A percentile compares a stretch with the other conserved stretches of the same genome.
These are phyloP conservation scores for Hydropsyche betteni DNA, from an alignment of 2,888 invertebrate species.

Conservation along the genomic window DNA sequence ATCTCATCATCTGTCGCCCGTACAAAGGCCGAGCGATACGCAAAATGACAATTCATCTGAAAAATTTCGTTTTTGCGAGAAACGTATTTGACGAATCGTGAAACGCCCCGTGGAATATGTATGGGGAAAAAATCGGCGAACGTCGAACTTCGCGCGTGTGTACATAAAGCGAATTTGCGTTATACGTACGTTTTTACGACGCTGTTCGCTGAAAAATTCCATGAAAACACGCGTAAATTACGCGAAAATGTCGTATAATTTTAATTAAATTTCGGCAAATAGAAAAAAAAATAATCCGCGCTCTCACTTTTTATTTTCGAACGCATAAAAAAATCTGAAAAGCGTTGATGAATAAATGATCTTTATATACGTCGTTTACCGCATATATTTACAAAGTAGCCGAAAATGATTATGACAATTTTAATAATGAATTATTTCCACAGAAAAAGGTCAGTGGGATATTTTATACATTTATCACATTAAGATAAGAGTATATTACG, in stretches of 20 bases:
- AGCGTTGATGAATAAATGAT: too few relatives aligned
- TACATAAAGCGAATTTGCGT: background rate
- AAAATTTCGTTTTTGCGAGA: constrained; percentile 24
- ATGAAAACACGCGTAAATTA: background rate
- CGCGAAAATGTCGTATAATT: background rate
- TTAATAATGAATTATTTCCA: too few relatives aligned
- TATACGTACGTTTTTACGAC: background rate
- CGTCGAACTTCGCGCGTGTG: background rate
- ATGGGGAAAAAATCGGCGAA: background rate
- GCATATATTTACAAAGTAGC: too few relatives aligned
- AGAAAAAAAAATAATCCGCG: too few relatives aligned
- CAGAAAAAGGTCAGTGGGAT: too few relatives aligned
- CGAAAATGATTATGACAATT: too few relatives aligned
- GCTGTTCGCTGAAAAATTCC: constrained; percentile 1
- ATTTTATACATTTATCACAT: too few relatives aligned
- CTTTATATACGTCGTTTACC: too few relatives aligned
- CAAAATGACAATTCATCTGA: constrained; percentile 29
- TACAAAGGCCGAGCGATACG: constrained; percentile 6
- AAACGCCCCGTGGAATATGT: constrained; percentile 5
- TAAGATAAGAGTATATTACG: too few relatives aligned
- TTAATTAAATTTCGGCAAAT: background rate
- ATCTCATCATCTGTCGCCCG: constrained; percentile 14
- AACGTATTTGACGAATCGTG: constrained; percentile 16
- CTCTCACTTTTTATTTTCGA: too few relatives aligned
- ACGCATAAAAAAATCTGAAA: too few relatives aligned